Base-by-base conservation (phyloP, 2,888 invertebrate genomes). In the Epistrophella euchroma region DNA sequence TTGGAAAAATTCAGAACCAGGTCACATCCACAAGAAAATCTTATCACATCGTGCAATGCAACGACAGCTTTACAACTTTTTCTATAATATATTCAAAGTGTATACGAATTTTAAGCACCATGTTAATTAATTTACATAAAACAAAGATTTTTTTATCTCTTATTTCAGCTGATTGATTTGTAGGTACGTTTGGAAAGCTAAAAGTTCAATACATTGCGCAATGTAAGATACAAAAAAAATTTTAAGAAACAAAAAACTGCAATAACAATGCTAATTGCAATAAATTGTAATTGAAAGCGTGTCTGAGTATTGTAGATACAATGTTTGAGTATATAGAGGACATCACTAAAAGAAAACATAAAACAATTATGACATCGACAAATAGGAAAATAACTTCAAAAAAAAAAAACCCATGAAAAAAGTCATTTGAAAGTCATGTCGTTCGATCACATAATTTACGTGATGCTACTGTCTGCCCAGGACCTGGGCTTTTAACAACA, bases 261-360 rank as follows among this genome's bases (percentile, higher is more conserved):
- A 68, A 40, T 72, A 72, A 72, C 71, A 71, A 79, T 71, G 84
- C 75, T 74, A 84, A 84, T 84, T 84, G 80, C 80, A 80, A 85
- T 80, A 68, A 80, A 76, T 80, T 73, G 75, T 85, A 80, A 85
- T 85, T 85, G 80, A 75, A 66, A 79, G 58, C 62, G 68, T 62
- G 60, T 81, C 75, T 22, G 71, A 45, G 32, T 25, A 60, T 40
- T 47, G 19, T 5, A 10, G 10, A 10, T 28, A 45, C 15, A 19
- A 37, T 37, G 60, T 37, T 60, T 15, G 9, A 60, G 37, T 22
- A 22, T 22, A 22, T 37, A 37, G 22, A 11, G 13, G 22, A 10
- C 60, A 58, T 3, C 13, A 28, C 52, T 52, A 9, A 28, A 52
- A 25, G 7, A 25, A 52, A 52, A 52, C 2, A 47, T 3, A 19